Evolutionary conservation across 2,113 vertebrate genomes (phyloP).

Genomic region (Elaphurus davidianus): DNA sequence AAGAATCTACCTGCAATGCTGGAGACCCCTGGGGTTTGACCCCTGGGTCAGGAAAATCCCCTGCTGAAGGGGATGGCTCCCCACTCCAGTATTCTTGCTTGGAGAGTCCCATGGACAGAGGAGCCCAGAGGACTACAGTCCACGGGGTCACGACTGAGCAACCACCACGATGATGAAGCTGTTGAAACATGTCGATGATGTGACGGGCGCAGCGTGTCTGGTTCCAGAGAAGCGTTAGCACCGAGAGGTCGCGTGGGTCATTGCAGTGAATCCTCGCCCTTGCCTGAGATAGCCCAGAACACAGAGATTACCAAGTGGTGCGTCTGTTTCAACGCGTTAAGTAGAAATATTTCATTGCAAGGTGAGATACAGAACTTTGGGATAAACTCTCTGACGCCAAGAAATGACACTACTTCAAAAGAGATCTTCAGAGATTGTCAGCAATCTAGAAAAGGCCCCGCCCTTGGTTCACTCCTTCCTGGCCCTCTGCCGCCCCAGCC

Average conservation of each 20-base stretch:
- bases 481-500: background rate
- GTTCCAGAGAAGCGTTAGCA: background rate
- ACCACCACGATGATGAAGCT: background rate
- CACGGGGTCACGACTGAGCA: background rate
- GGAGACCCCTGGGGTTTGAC: background rate
- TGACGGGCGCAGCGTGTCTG: background rate
- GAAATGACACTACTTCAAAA: background rate
- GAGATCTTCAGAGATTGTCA: background rate
- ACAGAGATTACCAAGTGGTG: background rate
- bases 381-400: background rate
- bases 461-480: background rate
- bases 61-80: background rate
- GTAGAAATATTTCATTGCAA: slow-evolving; percentile 23
- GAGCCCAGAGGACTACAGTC: background rate
- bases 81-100: background rate
- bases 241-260: background rate
- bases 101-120: background rate
- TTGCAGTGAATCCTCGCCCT: fast-evolving
- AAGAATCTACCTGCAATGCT: background rate
- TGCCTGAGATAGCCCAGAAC: background rate
- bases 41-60: background rate
- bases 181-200: background rate
- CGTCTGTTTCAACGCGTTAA: slow-evolving; percentile 28
- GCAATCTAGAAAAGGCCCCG: background rate
- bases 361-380: slow-evolving; percentile 31